phyloP scores from a whole-genome alignment of 2,113 vertebrate genomes.

The Forbesichthys agassizii region DNA sequence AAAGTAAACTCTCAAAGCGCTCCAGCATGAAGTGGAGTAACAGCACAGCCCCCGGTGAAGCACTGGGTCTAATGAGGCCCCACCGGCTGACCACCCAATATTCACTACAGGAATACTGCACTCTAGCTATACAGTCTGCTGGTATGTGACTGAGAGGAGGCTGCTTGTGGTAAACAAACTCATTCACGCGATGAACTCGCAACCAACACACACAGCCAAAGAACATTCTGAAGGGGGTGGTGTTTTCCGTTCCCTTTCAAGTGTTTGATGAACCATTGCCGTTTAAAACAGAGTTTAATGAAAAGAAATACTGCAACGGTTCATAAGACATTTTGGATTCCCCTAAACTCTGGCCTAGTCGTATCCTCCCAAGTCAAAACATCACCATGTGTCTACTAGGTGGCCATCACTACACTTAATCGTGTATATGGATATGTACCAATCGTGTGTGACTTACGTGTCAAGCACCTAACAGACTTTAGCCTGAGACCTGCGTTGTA shows the following conservation, averaged over 20 bases:
- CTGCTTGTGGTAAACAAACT: background rate
- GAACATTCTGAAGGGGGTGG: background rate
- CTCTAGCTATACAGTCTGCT: slow-evolving; percentile 4
- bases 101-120: background rate
- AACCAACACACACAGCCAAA: background rate
- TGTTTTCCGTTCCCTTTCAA: background rate
- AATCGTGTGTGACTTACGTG: slow-evolving; percentile 36
- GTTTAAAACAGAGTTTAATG: no score
- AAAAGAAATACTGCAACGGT: no score
- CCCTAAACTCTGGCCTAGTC: no score
- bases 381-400: background rate
- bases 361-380: background rate
- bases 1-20: background rate
- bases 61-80: slow-evolving; percentile 17
- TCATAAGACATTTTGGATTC: no score
- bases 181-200: background rate
- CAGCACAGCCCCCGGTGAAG: slow-evolving; percentile 28
- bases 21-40: slow-evolving; percentile 22
- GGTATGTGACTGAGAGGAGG: slow-evolving; percentile 2
- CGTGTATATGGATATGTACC: background rate
- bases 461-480: slow-evolving; percentile 32
- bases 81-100: slow-evolving; percentile 6
- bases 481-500: slow-evolving; percentile 58
- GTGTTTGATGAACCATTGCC: no score
- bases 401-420: slow-evolving; percentile 2